These are phyloP conservation scores for Neosalanx taihuensis DNA, from an alignment of 2,797 vertebrate genomes.

Conservation along the genomic window DNA sequence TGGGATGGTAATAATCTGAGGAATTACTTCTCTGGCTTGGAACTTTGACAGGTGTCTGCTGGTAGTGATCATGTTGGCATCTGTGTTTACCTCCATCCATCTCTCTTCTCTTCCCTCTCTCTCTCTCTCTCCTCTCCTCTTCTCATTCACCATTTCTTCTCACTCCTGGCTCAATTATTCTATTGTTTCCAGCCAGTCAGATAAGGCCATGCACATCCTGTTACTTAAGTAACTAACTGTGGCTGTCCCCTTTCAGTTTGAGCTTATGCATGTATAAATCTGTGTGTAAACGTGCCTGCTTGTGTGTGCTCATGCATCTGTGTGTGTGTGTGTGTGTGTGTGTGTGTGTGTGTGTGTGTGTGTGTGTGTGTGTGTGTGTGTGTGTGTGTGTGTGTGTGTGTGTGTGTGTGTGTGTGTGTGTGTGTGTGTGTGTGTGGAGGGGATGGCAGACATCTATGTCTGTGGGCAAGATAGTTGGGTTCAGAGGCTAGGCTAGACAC, in stretches of 20 bases:
- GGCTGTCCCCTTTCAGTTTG: constrained; percentile 35
- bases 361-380: not conserved
- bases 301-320: too few relatives aligned
- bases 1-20: not conserved
- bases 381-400: not conserved
- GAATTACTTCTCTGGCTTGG: too few relatives aligned
- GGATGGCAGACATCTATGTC: constrained; percentile 53
- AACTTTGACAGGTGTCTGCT: too few relatives aligned
- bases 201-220: constrained; percentile 45
- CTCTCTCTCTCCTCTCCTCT: not conserved
- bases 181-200: constrained; percentile 39
- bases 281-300: too few relatives aligned
- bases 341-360: not conserved
- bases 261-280: not conserved
- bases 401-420: too few relatives aligned
- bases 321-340: too few relatives aligned
- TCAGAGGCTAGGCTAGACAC: constrained; percentile 65
- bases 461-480: constrained; percentile 57
- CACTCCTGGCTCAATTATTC: constrained; percentile 31
- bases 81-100: not conserved
- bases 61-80: not conserved
- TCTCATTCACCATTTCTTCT: not conserved
- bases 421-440: not conserved
- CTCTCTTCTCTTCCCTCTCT: not conserved
- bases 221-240: constrained; percentile 51